Base-by-base conservation (phyloP, 2,888 invertebrate species). In the Beris morrisii region DNA sequence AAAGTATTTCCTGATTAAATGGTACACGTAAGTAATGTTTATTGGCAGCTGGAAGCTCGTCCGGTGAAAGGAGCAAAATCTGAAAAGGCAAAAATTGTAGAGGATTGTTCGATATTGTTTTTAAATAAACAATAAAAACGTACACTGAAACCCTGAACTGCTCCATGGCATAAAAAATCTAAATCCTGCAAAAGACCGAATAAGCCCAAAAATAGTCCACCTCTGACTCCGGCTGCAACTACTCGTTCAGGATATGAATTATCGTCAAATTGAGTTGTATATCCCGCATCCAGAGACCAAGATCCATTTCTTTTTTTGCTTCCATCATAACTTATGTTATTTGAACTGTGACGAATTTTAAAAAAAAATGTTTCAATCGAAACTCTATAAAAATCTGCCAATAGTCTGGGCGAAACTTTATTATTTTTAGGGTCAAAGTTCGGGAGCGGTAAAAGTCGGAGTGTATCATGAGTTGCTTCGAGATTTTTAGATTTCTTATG, bases 11-110 rank as follows among this genome's bases (percentile, higher is more conserved):
- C 74, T 87, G 86, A 64, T 85, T 83, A 50, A 87, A 74, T 9
- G 87, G 86, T 0, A 84, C 83, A 63, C 87, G 80, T 76, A 87
- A 86, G 74, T 85, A 87, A 73, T 87, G 85, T 71, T 85, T 85
- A 7, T 84, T 84, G 7, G 87, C 83, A 70, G 86, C 78, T 0
- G 88, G 88, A 31, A 86, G 75, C 74, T 88, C 88, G 1, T 85
- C 85, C 3, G 88, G 86, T 73, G 87, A 85, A 75, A 88, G 88
- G 6, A 88, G 79, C 4, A 87, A 76, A 69, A 87, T 83, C 87
- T 87, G 73, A 58, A 75, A 75, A 22, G 22, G 22, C 22, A 22
- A 22, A 22, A 22, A 22, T 22, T 22, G 22, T 1, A 22, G 22
- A 22, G 22, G 22, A 1, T 2, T 2, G 22, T 22, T 55, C 28